These are phyloP conservation scores for Dynastes tityus DNA, from an alignment of 2,888 invertebrate genomes.

Conservation along the genomic window DNA sequence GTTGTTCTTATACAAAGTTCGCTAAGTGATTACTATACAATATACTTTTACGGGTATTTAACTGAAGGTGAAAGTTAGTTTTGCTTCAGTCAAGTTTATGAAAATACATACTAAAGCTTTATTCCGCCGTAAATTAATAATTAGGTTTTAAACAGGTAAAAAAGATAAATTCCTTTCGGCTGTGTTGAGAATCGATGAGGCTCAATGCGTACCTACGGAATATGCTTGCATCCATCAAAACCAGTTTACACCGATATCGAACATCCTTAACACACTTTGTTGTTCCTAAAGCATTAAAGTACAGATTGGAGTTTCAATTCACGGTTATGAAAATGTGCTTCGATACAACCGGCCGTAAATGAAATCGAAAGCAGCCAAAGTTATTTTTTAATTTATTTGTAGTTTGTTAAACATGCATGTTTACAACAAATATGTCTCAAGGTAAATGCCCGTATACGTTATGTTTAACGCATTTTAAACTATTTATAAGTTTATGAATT, in stretches of 20 bases:
- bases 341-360: neutral
- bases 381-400: slow-evolving; percentile 4
- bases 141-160: too few relatives aligned
- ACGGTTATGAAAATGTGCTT: neutral
- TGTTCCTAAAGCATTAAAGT: neutral
- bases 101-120: slow-evolving; percentile 1
- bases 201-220: too few relatives aligned
- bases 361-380: slow-evolving; percentile 11
- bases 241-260: neutral
- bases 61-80: neutral
- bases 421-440: too few relatives aligned
- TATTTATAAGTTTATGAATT: too few relatives aligned
- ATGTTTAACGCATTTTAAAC: too few relatives aligned
- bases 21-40: neutral
- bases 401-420: too few relatives aligned
- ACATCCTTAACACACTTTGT: neutral
- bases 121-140: neutral
- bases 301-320: too few relatives aligned
- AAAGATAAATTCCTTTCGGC: too few relatives aligned
- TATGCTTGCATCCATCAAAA: slow-evolving; percentile 8
- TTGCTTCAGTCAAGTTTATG: neutral
- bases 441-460: too few relatives aligned
- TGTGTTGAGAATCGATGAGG: too few relatives aligned
- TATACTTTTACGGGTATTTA: neutral
- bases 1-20: neutral